Base-by-base conservation (phyloP, 2,888 invertebrate species). In the Autographa pulchrina region DNA sequence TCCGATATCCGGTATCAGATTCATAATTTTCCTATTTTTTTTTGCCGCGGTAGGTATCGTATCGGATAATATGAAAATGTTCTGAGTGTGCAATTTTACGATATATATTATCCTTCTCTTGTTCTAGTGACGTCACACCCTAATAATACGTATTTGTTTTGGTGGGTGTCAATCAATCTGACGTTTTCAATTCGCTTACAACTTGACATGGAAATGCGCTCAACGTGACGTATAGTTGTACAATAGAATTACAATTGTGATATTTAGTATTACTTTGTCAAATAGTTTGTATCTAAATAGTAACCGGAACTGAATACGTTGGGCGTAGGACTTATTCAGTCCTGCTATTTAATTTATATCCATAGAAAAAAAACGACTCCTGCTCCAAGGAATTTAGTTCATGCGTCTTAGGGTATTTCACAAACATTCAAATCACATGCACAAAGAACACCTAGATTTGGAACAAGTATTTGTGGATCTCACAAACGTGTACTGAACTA, bases 61-160 rank as follows among this genome's bases (percentile, higher is more conserved):
- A 25, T 25, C 25, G 25, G 25, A 25, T 25, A 25, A 25, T 2
- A 3, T 25, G 25, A 25, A 25, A 25, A 25, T 25, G 25, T 25
- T 25, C 1, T 13, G 54, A 56, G 54, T 56, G 25, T 56, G 25
- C 54, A 56, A 54, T 25, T 25, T 25, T 54, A 56, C 20, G 54
- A 56, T 56, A 3, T 20, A n/a, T n/a, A n/a, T n/a, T n/a, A 20
- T 56, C 54, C 13, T 5, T 25, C 20, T 56, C 25, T 20, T 25
- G 13, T 20, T 56, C 20, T 18, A 2, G 54, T 56, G 54, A 56
- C 54, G 54, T 56, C 54, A 56, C 25, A 5, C 25, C 13, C 54
- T 56, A 56, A 56, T 56, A 56, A 56, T 25, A 56, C 54, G 54
- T 11, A 3, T 25, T 25, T 56, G 54, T 56, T 56, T 56, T 56